Conservation (phyloP, 2,797 vertebrate genomes). For the Cichlasoma orientale region DNA sequence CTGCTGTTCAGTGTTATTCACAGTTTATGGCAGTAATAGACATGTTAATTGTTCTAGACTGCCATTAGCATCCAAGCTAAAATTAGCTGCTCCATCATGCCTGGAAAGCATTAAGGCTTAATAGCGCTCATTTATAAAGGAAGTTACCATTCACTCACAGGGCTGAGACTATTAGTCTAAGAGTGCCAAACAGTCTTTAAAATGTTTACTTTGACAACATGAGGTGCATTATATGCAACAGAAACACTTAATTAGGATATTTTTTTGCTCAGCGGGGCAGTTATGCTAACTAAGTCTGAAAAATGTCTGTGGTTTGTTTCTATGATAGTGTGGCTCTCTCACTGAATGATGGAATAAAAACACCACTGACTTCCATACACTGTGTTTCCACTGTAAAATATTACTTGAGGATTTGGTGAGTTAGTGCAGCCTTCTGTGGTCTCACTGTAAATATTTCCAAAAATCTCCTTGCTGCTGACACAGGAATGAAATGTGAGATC, state of each 20-base stretch:
- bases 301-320: background rate
- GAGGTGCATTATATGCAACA: background rate
- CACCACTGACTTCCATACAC: background rate
- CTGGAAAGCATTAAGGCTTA: conserved; percentile 69
- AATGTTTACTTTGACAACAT: conserved; percentile 39
- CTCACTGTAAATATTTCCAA: background rate
- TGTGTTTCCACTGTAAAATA: background rate
- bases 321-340: background rate
- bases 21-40: conserved; percentile 73
- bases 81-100: conserved; percentile 76
- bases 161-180: conserved; percentile 50
- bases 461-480: background rate
- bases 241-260: background rate
- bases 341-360: background rate
- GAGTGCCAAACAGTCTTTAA: conserved; percentile 34
- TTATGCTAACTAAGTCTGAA: background rate
- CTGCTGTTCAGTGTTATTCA: conserved; percentile 64
- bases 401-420: background rate
- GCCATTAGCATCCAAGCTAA: conserved; percentile 70
- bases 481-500: background rate
- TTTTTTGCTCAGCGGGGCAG: conserved; percentile 1
- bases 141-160: conserved; percentile 57
- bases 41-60: conserved; percentile 70
- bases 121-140: conserved; percentile 67
- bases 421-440: background rate